These are phyloP conservation scores for Leptinotarsa haldemani DNA, from an alignment of 2,888 invertebrate genomes.

Conservation along the genomic window DNA sequence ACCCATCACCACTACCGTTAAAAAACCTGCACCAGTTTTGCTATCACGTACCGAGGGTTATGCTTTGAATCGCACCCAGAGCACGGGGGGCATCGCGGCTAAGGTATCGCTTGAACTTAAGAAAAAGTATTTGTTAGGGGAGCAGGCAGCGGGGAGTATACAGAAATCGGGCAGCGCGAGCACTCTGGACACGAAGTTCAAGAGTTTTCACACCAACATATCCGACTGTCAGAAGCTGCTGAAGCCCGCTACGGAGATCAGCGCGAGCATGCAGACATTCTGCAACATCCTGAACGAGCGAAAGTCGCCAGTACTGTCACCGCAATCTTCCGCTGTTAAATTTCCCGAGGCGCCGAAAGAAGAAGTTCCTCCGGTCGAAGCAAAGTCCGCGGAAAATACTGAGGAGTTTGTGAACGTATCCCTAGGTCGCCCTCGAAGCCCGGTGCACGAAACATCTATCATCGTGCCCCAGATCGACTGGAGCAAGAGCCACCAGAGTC, in stretches of 20 bases:
- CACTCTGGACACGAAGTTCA: conserved; percentile 85
- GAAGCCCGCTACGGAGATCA: conserved; percentile 77
- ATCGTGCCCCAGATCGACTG: conserved; percentile 74
- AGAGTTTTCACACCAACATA: conserved; percentile 86
- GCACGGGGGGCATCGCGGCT: conserved; percentile 88
- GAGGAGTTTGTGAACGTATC: conserved; percentile 59
- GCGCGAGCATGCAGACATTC: conserved; percentile 78
- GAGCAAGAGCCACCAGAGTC: conserved; percentile 64
- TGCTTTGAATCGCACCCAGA: conserved; percentile 83
- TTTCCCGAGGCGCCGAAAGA: conserved; percentile 16
- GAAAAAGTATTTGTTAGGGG: conserved; percentile 84
- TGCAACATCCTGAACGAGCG: conserved; percentile 64
- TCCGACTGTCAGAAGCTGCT: conserved; percentile 89
- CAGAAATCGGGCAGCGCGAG: conserved; percentile 87
- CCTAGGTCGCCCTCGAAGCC: conserved; percentile 71
- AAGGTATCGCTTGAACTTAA: conserved; percentile 89
- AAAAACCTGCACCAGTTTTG: conserved; percentile 58
- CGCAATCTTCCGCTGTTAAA: conserved; percentile 31
- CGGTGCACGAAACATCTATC: conserved; percentile 73
- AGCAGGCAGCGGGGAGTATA: conserved; percentile 75
- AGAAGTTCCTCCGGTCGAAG: conserved; percentile 42
- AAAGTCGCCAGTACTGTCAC: conserved; percentile 58
- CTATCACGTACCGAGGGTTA: conserved; percentile 75
- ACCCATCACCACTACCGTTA: conserved; percentile 41
- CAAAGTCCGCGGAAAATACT: conserved; percentile 31